Evolutionary conservation across 2,797 vertebrate species (phyloP).

Genomic region (Zenarchopterus dispar): DNA sequence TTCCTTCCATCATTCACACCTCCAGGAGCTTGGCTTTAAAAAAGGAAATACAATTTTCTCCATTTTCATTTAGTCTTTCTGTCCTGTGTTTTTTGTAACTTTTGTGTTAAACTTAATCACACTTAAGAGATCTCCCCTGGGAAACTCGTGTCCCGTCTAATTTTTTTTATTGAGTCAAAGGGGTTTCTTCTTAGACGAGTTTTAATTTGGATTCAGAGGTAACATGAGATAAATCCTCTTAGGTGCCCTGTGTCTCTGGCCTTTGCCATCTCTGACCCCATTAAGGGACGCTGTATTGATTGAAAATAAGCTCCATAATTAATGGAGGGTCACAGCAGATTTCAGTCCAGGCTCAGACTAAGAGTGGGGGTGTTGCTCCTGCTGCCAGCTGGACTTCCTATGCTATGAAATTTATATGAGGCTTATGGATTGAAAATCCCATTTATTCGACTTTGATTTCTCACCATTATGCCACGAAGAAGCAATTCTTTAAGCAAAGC

Average conservation of each 20-base stretch:
- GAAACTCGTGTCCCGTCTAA: constrained; percentile 45
- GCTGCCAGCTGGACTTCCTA: constrained; percentile 36
- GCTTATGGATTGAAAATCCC: constrained; percentile 42
- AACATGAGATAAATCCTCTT: constrained; percentile 71
- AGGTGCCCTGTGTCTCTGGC: constrained; percentile 49
- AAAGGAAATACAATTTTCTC: constrained; percentile 16
- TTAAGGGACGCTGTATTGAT: constrained; percentile 74
- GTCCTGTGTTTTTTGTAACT: constrained; percentile 20
- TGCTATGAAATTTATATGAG: constrained; percentile 40
- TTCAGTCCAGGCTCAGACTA: constrained; percentile 22
- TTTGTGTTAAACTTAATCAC: constrained; percentile 55
- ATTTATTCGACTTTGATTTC: constrained; percentile 19
- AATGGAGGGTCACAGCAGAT: constrained; percentile 50
- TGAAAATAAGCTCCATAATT: constrained; percentile 71
- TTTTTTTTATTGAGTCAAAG: constrained; percentile 49
- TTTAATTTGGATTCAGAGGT: constrained; percentile 65
- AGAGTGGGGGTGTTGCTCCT: constrained; percentile 32
- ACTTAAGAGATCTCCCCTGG: constrained; percentile 44
- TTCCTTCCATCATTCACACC: constrained; percentile 12
- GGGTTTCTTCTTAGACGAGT: constrained; percentile 55
- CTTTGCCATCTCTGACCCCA: constrained; percentile 61
- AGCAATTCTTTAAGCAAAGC: constrained; percentile 28
- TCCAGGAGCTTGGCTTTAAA: constrained; percentile 13
- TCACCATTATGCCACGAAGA: constrained; percentile 14
- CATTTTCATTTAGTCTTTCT: constrained; percentile 12